A percentile compares a stretch with the other conserved stretches of the same genome.
phyloP scores from a whole-genome alignment of 2,888 invertebrate species.

The Lithophane ornitopus region DNA sequence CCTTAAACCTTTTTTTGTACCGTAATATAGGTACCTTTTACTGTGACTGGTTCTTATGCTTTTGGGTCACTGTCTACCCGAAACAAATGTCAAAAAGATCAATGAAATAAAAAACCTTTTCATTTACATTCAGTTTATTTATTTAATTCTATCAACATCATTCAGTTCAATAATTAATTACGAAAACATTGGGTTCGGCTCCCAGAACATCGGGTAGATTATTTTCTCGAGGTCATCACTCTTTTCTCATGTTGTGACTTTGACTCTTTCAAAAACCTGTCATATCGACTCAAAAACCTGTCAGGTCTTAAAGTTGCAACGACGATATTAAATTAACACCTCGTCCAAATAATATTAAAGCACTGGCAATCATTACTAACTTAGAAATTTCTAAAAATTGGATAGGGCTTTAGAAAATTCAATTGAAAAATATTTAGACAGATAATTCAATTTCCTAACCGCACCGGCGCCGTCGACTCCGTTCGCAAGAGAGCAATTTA shows the following conservation, averaged over 20 bases:
- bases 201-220: not conserved
- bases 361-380: not conserved
- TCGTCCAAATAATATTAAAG: not conserved
- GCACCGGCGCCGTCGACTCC: constrained; percentile 9
- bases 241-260: not conserved
- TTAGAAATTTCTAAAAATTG: not conserved
- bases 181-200: not conserved
- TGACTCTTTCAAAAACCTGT: too few species aligned
- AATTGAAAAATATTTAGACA: constrained; percentile 34
- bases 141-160: not conserved
- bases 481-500: constrained; percentile 52
- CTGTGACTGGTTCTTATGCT: not conserved
- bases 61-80: not conserved
- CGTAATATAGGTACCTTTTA: too few species aligned
- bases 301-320: too few species aligned
- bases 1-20: too few species aligned
- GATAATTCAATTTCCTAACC: constrained; percentile 46
- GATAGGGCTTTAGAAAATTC: constrained; percentile 9
- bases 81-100: not conserved
- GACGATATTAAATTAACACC: not conserved
- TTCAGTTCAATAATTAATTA: not conserved
- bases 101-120: not conserved
- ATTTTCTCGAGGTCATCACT: not conserved
- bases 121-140: too few species aligned
- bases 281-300: not conserved